Conservation (phyloP, 2,113 vertebrate genomes). For the Pavo muticus region DNA sequence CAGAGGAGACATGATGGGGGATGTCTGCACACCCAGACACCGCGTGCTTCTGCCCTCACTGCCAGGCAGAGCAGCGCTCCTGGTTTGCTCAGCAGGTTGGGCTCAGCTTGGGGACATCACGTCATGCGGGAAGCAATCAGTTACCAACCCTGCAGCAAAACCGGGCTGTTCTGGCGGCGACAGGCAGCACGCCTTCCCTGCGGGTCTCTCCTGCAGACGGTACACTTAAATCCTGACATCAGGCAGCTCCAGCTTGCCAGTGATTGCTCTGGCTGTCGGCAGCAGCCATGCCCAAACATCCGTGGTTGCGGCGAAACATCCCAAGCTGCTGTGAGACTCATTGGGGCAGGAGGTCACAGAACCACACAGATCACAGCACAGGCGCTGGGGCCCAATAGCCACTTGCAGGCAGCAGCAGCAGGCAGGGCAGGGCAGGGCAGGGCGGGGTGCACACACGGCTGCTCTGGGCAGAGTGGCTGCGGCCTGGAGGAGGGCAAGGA, state of each 20-base stretch:
- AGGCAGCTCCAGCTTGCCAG: fast-evolving
- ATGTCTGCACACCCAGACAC: not conserved
- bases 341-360: not conserved
- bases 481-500: not conserved
- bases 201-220: not conserved
- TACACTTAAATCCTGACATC: not conserved
- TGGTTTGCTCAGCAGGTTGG: not conserved
- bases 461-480: not conserved
- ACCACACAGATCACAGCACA: fast-evolving
- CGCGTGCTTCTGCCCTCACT: fast-evolving
- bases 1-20: not conserved
- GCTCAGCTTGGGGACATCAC: not conserved
- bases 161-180: fast-evolving
- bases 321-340: too few relatives aligned
- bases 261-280: not conserved
- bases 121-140: fast-evolving
- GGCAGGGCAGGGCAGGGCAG: too few relatives aligned
- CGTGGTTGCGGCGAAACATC: not conserved
- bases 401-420: not conserved
- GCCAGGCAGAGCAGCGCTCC: not conserved
- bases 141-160: fast-evolving
- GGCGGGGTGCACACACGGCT: not conserved
- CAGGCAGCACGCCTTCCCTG: fast-evolving
- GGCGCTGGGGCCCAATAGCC: not conserved
- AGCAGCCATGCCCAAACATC: fast-evolving